phyloP scores from a whole-genome alignment of 37 sponge, comb jelly and placozoan species.

The Aphrocallistes beatrix region DNA sequence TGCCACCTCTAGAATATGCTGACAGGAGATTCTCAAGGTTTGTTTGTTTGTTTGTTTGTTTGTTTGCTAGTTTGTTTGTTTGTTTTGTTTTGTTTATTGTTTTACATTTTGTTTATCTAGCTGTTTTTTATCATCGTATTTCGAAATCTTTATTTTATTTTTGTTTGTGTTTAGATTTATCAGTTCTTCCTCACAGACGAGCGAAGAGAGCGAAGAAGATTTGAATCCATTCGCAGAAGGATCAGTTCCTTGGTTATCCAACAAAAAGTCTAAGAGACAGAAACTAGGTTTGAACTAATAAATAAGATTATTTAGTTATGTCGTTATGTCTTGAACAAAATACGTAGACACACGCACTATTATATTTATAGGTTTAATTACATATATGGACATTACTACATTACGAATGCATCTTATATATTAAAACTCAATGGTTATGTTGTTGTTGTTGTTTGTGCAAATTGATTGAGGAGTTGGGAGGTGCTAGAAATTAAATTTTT shows the following conservation, averaged over 20 bases:
- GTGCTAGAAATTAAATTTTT: too few relatives aligned
- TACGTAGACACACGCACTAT: too few relatives aligned
- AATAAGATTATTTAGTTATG: too few relatives aligned
- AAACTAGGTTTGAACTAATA: not conserved
- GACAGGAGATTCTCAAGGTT: not conserved
- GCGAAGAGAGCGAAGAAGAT: not conserved
- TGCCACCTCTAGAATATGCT: not conserved
- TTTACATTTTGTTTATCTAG: not conserved
- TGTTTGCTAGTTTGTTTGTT: not conserved
- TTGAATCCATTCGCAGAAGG: not conserved
- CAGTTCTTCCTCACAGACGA: not conserved
- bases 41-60: not conserved
- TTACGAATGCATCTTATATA: too few relatives aligned
- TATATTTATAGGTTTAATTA: too few relatives aligned
- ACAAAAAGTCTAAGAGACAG: not conserved
- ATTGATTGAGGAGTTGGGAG: too few relatives aligned
- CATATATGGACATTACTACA: too few relatives aligned
- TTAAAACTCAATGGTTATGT: too few relatives aligned
- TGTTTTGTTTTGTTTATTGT: not conserved
- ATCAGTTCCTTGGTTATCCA: not conserved
- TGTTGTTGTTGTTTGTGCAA: too few relatives aligned
- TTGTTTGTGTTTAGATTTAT: not conserved
- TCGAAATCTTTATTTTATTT: not conserved
- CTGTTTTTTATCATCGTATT: not conserved
- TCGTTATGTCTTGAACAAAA: too few relatives aligned